A percentile compares a stretch with the other conserved stretches of the same genome.
These are phyloP conservation scores for Goniozus legneri DNA, from an alignment of 1,140 invertebrate genomes.

Conservation along the genomic window DNA sequence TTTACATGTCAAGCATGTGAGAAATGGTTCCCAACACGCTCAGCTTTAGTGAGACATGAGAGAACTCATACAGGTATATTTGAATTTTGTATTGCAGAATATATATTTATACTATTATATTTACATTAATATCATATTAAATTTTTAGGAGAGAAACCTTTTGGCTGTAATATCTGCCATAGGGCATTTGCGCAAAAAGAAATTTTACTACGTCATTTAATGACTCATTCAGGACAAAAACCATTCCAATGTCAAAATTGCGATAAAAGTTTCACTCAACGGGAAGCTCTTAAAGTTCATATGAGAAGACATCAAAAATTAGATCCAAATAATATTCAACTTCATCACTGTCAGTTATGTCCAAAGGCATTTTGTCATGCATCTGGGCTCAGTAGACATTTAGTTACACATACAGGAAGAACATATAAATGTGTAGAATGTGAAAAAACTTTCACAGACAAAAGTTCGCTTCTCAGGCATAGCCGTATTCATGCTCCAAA, in stretches of 20 bases:
- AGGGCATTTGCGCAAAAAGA: slow-evolving; percentile 75
- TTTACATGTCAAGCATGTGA: slow-evolving; percentile 69
- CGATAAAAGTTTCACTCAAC: slow-evolving; percentile 69
- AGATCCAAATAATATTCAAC: slow-evolving; percentile 56
- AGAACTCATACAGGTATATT: slow-evolving; percentile 65
- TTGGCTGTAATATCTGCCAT: slow-evolving; percentile 68
- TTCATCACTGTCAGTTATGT: slow-evolving; percentile 67
- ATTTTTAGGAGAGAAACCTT: slow-evolving; percentile 67
- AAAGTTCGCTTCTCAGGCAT: slow-evolving; percentile 66
- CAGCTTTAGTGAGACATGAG: slow-evolving; percentile 74
- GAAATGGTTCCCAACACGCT: slow-evolving; percentile 76
- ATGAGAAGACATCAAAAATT: slow-evolving; percentile 60
- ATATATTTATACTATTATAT: slow-evolving; percentile 5
- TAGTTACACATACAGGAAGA: slow-evolving; percentile 66
- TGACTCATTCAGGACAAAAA: slow-evolving; percentile 81
- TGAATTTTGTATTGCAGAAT: slow-evolving; percentile 3
- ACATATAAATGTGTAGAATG: slow-evolving; percentile 66
- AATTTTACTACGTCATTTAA: slow-evolving; percentile 76
- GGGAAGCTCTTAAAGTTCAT: slow-evolving; percentile 64
- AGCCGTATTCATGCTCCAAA: slow-evolving; percentile 53
- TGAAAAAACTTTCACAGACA: slow-evolving; percentile 67
- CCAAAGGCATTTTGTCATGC: slow-evolving; percentile 67
- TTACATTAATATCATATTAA: slow-evolving; percentile 4
- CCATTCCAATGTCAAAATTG: slow-evolving; percentile 78
- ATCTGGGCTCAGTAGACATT: slow-evolving; percentile 67